phyloP scores from a whole-genome alignment of 1,140 invertebrate genomes.

The Amphibalanus amphitrite region DNA sequence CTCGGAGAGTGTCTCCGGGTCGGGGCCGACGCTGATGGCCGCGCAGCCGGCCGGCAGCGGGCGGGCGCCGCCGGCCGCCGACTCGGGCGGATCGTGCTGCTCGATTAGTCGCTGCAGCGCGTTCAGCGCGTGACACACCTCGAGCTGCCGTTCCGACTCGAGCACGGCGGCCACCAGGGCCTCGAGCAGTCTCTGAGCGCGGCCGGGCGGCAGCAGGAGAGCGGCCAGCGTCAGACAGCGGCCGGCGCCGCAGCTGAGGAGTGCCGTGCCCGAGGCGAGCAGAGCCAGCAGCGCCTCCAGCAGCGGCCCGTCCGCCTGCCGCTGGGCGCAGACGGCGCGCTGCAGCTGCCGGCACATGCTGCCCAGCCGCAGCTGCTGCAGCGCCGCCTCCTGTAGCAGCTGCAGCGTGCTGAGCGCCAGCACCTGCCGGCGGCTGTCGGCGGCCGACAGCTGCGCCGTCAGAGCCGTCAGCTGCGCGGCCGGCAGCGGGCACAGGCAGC shows the following conservation, averaged over 20 bases:
- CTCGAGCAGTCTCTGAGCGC: not conserved
- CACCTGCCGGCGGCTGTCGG: not conserved
- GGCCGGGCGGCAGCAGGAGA: not conserved
- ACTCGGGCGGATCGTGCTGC: not conserved
- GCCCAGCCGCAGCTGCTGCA: constrained; percentile 1
- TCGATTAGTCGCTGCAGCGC: not conserved
- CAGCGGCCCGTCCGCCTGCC: not conserved
- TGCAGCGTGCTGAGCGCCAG: not conserved
- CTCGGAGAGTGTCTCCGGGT: not conserved
- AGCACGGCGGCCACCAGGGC: not conserved
- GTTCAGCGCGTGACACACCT: not conserved
- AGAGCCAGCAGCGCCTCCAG: not conserved
- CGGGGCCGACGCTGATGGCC: not conserved
- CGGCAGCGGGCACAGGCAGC: constrained; percentile 1
- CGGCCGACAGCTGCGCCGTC: not conserved
- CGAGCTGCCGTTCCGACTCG: not conserved
- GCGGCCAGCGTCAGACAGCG: not conserved
- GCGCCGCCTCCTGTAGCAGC: not conserved
- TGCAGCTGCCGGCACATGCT: not conserved
- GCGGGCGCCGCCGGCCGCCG: not conserved
- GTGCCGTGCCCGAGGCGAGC: not conserved
- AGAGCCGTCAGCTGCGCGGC: not conserved
- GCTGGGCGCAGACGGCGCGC: not conserved
- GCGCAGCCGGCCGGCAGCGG: not conserved
- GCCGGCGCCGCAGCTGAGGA: not conserved